A percentile compares a stretch with the other conserved stretches of the same genome.
phyloP scores from a whole-genome alignment of 2,797 vertebrate genomes.

The Tinamus major region DNA sequence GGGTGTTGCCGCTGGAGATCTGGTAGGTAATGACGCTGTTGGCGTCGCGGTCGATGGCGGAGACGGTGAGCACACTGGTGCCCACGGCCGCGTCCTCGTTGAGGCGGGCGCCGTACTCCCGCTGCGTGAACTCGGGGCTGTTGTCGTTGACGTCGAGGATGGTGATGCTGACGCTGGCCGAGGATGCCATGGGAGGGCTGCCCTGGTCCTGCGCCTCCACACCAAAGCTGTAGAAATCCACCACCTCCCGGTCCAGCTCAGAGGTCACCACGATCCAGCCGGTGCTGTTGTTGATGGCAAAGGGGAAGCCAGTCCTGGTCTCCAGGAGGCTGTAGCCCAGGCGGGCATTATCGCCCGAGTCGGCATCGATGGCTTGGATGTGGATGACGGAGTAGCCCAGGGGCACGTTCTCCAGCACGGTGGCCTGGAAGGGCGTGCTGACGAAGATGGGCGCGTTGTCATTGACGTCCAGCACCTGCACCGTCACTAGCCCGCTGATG shows the following conservation, averaged over 20 bases:
- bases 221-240: constrained; percentile 92
- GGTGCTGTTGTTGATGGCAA: constrained; percentile 92
- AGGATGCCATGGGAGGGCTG: constrained; percentile 87
- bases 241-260: constrained; percentile 90
- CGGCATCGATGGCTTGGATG: constrained; percentile 92
- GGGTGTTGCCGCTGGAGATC: constrained; percentile 94
- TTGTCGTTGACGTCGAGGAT: constrained; percentile 96
- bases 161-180: constrained; percentile 92
- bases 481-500: constrained; percentile 91
- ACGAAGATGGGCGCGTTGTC: constrained; percentile 96
- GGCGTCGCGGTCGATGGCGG: constrained; percentile 91
- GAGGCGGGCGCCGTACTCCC: constrained; percentile 88
- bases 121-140: constrained; percentile 93
- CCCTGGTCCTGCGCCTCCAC: constrained; percentile 94
- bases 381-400: constrained; percentile 94
- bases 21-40: constrained; percentile 96
- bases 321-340: constrained; percentile 89
- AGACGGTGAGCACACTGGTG: constrained; percentile 93
- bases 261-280: constrained; percentile 93
- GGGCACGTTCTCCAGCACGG: constrained; percentile 93
- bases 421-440: constrained; percentile 95
- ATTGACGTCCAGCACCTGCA: constrained; percentile 94
- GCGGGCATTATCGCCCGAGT: constrained; percentile 91
- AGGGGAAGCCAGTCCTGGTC: constrained; percentile 86
- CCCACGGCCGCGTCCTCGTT: constrained; percentile 95